phyloP scores from a whole-genome alignment of 2,888 invertebrate species.

The Lasius platythorax region DNA sequence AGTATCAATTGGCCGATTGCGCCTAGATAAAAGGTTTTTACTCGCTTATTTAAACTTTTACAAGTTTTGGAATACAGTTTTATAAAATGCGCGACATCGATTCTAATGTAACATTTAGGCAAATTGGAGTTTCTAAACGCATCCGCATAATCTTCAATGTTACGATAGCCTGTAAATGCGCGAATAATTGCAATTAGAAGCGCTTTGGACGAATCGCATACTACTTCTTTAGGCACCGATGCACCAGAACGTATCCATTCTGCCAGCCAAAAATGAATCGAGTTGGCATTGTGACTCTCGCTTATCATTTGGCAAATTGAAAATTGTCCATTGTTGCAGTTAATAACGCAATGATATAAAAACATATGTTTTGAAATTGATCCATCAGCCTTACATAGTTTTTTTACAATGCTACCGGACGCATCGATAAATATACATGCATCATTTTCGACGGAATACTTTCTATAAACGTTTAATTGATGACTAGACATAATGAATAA shows the following conservation, averaged over 20 bases:
- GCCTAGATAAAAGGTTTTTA: not conserved
- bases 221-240: not conserved
- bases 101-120: not conserved
- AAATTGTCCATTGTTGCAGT: constrained; percentile 38
- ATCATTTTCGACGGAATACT: not conserved
- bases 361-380: constrained; percentile 50
- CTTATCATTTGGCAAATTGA: constrained; percentile 17
- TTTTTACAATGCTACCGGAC: constrained; percentile 36
- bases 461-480: constrained; percentile 48
- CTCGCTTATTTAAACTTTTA: not conserved
- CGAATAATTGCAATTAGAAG: not conserved
- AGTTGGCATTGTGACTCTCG: not conserved
- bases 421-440: constrained; percentile 45
- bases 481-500: constrained; percentile 49
- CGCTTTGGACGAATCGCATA: not conserved
- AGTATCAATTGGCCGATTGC: not conserved
- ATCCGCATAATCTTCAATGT: not conserved
- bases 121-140: not conserved
- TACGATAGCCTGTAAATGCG: not conserved
- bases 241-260: not conserved
- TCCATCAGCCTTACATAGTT: constrained; percentile 22
- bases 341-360: constrained; percentile 42
- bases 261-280: not conserved
- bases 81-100: not conserved
- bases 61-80: not conserved